Conservation (phyloP, 2,888 invertebrate genomes). For the Acanthosepion lycidas region DNA sequence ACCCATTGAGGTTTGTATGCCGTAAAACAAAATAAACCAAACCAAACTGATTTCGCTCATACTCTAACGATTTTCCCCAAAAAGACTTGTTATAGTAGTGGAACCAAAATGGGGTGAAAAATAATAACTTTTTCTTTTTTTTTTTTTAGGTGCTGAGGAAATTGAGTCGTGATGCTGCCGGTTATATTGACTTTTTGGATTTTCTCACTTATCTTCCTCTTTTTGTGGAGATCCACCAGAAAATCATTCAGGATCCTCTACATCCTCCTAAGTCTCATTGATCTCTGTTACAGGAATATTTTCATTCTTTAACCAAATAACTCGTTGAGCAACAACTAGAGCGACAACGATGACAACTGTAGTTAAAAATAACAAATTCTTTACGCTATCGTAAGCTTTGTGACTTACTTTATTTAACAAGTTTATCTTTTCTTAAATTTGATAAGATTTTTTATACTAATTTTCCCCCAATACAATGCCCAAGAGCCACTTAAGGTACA, state of each 20-base stretch:
- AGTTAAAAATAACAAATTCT: not conserved
- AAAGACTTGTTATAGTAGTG: no score
- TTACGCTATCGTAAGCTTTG: not conserved
- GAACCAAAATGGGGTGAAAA: no score
- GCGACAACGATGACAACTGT: not conserved
- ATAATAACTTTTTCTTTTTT: not conserved
- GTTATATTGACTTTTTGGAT: constrained; percentile 73
- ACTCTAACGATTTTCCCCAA: no score
- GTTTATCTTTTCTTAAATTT: not conserved
- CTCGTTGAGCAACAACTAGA: not conserved
- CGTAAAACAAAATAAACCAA: no score
- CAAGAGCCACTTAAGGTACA: no score
- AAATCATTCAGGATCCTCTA: constrained; percentile 72
- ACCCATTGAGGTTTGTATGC: no score
- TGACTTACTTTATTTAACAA: not conserved
- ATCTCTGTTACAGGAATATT: not conserved
- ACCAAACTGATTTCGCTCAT: no score
- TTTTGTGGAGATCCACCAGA: constrained; percentile 73
- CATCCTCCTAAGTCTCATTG: not conserved
- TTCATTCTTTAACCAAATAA: no score
- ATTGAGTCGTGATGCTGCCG: constrained; percentile 71
- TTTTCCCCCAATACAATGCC: no score
- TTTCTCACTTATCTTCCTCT: constrained; percentile 74
- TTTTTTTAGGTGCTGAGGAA: constrained; percentile 70
- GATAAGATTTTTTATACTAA: no score